Base-by-base conservation (phyloP, 2,113 vertebrate genomes). In the Acanthochromis polyacanthus region DNA sequence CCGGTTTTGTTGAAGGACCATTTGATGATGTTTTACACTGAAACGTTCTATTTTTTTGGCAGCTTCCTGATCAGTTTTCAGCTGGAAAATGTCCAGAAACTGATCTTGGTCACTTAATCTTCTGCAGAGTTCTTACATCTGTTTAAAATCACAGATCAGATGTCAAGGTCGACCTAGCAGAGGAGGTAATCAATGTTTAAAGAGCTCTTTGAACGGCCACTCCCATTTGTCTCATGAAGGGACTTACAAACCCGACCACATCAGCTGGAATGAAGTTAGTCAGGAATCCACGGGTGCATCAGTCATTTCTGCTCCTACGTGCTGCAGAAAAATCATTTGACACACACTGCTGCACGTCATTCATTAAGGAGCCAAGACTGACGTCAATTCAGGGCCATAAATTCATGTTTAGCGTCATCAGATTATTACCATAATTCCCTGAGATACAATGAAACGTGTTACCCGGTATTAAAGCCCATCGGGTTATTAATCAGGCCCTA, bases 351-450 rank as follows among this genome's bases (percentile, higher is more conserved):
- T 3, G 30, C 65, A 17, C 6, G 11, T 51, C 65, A 25, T 28
- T 46, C 61, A 66, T 60, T 71, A 48, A 20, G 23, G n/a, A 60
- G 11, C 63, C 45, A 4, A 32, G 19, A 12, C 25, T 67, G 65
- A 50, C 10, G 43, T 77, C 56, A 63, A 67, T 64, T 20, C 28
- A 20, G 28, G 14, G 60, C n/a, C n/a, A 11, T 51, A 52, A 63
- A 75, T 74, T 38, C 38, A 68, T 22, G 3, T 62, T 56, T 10
- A 51, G 15, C 65, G 0, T 80, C 70, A 45, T 57, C 20, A 6
- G 25, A 22, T 60, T 38, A 71, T 81, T 69, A 76, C 45, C 16
- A 12, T 75, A 63, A 70, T 60, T 70, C 55, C 63, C 43, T 5
- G 14, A 20, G 51, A 67, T 40, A 48, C 25, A 46, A 10, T 78